These are phyloP conservation scores for Piezodorus guildinii DNA, from an alignment of 1,140 invertebrate genomes.

Conservation along the genomic window DNA sequence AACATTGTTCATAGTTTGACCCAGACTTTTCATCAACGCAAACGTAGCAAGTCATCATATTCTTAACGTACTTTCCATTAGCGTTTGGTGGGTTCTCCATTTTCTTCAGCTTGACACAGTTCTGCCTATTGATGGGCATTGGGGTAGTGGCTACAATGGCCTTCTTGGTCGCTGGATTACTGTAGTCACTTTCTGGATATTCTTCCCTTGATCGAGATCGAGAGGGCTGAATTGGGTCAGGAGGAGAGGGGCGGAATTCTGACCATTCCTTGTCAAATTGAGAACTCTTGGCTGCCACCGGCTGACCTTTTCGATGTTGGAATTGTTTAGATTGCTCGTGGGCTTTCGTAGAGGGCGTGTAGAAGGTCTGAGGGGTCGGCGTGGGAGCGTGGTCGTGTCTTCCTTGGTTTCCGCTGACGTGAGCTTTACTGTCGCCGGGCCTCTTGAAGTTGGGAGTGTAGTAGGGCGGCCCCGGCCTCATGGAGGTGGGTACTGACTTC, in stretches of 20 bases:
- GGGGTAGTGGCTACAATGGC: not conserved
- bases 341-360: not conserved
- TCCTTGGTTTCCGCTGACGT: not conserved
- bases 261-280: not conserved
- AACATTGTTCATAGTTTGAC: conserved; percentile 38
- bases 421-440: not conserved
- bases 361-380: conserved; percentile 6
- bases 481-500: not conserved
- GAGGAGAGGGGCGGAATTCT: not conserved
- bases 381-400: not conserved
- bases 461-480: conserved; percentile 6
- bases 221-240: not conserved
- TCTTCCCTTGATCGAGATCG: not conserved
- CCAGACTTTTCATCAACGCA: conserved; percentile 39
- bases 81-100: not conserved
- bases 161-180: not conserved
- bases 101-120: conserved; percentile 13
- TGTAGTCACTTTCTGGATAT: not conserved
- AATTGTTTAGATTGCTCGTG: not conserved
- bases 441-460: not conserved
- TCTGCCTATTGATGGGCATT: not conserved
- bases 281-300: not conserved
- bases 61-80: not conserved
- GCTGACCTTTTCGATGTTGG: not conserved
- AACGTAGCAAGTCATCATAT: conserved; percentile 37